Base-by-base conservation (phyloP, 1,140 invertebrate genomes). In the Heliothis virescens region DNA sequence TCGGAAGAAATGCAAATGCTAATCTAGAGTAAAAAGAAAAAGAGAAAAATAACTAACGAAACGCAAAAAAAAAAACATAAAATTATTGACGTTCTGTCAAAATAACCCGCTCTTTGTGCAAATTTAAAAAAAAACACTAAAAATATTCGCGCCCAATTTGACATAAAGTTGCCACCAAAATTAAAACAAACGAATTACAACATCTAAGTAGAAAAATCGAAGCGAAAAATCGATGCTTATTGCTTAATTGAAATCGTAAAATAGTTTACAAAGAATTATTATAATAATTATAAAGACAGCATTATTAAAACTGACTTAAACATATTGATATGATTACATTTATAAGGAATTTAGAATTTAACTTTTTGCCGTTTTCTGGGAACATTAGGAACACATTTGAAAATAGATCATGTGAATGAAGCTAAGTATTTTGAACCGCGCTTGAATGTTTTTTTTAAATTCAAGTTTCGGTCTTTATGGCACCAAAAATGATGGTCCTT, bases 321-420 rank as follows among this genome's bases (percentile, higher is more conserved):
- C 59, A 81, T 88, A 88, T 82, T 88, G 87, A 88, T 86, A 88
- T 88, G 87, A 83, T 85, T 83, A 85, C 65, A 83, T 84, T 82
- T 67, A 67, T 72, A 62, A 72, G 62, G 26, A 79, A 79, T 72
- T 62, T 57, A 69, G 29, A 74, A 59, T 59, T 60, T 47, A 74
- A 60, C 13, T 18, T 18, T 52, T 50, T 41, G 50, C 50, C 16
- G 47, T 59, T 48, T 79, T 69, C 34, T 71, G n/a, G 34, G 15
- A 12, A 29, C 65, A 34, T 21, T 7, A 16, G 13, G 29, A 15
- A 41, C 13, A 1, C 1, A 9, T 15, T n/a, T 2, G 10, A 52
- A 41, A 18, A 47, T 21, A 21, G 55, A 55, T 16, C 57, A 10
- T n/a, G 16, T 48, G 55, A 15, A 13, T 3, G 16, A 12, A 13